Evolutionary conservation across 1,140 invertebrate genomes (phyloP).

Genomic region (Camponotus floridanus): DNA sequence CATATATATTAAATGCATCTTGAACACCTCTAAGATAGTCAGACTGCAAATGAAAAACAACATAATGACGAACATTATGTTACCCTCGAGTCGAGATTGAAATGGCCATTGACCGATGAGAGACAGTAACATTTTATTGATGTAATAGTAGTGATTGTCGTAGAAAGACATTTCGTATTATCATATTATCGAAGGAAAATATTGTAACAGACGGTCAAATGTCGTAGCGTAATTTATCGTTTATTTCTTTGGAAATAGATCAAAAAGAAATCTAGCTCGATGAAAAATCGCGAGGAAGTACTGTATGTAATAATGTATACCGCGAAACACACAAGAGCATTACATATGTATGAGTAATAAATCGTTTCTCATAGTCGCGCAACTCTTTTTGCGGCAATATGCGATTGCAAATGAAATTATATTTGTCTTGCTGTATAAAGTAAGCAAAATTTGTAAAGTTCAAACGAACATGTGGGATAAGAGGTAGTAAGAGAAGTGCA

Average conservation of each 20-base stretch:
- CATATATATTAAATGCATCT: background rate
- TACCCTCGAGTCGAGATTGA: slow-evolving; percentile 26
- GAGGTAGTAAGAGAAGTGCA: too few relatives aligned
- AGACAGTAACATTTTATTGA: slow-evolving; percentile 10
- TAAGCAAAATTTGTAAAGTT: background rate
- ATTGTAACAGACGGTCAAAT: background rate
- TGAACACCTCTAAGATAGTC: slow-evolving; percentile 4
- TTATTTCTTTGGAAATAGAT: slow-evolving; percentile 5
- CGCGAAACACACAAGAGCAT: background rate
- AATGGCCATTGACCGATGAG: slow-evolving; percentile 24
- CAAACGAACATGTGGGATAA: too few relatives aligned
- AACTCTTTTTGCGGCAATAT: background rate
- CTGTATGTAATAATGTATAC: background rate
- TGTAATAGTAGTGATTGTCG: slow-evolving; percentile 24
- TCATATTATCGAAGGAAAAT: background rate
- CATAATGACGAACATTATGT: background rate
- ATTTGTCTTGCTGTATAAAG: background rate
- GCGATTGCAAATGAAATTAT: background rate
- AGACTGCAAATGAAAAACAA: background rate
- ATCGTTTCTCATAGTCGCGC: background rate
- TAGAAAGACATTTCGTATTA: slow-evolving; percentile 39
- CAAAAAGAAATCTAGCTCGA: background rate
- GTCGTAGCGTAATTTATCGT: background rate
- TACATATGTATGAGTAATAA: background rate
- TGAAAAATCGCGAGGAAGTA: too few relatives aligned